Evolutionary conservation across 1,140 invertebrate species (phyloP), one percentile per base, ranked within the genome.

Genomic region (Galleria mellonella): DNA sequence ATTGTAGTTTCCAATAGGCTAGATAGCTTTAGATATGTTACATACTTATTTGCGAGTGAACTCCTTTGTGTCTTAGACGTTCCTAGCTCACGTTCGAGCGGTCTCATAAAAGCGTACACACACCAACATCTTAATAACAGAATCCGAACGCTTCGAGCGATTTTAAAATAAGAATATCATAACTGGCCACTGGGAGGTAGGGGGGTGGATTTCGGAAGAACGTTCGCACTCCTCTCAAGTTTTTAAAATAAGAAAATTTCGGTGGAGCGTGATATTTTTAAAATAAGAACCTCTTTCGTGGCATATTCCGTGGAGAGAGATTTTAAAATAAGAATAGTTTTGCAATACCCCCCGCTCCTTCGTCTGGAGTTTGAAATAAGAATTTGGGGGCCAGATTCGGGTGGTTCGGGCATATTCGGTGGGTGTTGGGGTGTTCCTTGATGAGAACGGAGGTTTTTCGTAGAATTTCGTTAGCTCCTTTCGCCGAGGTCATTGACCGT

Each of bases 281-380:
- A 79, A 81, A 81, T 78, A 78, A 79, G 75, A 79, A 77, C 72
- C 76, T 82, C 77, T 78, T 74, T 77, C 75, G 75, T 74, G 75
- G 75, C 81, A 76, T 84, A 84, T 82, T 84, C 81, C 81, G 81
- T 78, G 69, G 81, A 82, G 77, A 81, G 73, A 81, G 75, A 78
- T 83, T 84, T 82, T 84, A 78, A 84, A 84, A 84, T 84, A 82
- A 84, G 77, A 84, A 84, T 84, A 84, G 81, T 84, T 84, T 84
- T 70, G 73, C 73, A 75, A 79, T 76, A 71, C 73, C 64, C 72
- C 64, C 60, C 73, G 71, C 64, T 70, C 64, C 60, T 64, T 62
- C 74, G 79, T 83, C 79, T 83, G 79, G 79, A 77, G 76, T 76
- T 83, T 68, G 79, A 75, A 77, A 77, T 81, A 83, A 83, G 79